Percentiles rank a stretch among this genome's conserved stretches.
phyloP scores from a whole-genome alignment of 2,888 invertebrate species.

The Chrysodeixis includens region DNA sequence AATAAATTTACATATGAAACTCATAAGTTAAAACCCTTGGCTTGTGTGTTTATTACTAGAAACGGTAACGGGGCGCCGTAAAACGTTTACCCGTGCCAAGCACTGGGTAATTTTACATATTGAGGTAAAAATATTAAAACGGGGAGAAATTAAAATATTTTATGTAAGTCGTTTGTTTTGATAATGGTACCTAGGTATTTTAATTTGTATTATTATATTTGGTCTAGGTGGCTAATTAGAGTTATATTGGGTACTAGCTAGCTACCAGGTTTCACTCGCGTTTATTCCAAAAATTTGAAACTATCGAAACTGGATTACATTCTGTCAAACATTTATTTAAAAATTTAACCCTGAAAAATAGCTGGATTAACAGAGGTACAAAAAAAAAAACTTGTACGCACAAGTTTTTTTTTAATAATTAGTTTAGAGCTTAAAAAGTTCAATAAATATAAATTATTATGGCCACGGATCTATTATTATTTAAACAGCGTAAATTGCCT shows the following conservation, averaged over 20 bases:
- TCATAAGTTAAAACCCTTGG: conserved; percentile 82
- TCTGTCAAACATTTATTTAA: no score
- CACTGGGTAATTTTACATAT: conserved; percentile 43
- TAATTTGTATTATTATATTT: background rate
- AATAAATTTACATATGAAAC: conserved; percentile 88
- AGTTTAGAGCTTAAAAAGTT: no score
- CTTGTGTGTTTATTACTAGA: conserved; percentile 66
- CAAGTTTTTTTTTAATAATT: no score
- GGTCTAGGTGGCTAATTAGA: background rate
- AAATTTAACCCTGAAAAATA: no score
- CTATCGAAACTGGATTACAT: no score
- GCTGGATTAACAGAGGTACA: no score
- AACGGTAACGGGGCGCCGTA: conserved; percentile 51
- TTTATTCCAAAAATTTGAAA: no score
- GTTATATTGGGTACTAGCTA: background rate
- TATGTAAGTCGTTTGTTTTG: background rate
- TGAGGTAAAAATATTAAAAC: conserved; percentile 31
- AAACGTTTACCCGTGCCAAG: conserved; percentile 49
- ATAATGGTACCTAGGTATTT: background rate
- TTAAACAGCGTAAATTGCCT: no score
- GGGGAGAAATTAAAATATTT: conserved; percentile 8
- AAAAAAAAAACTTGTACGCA: no score
- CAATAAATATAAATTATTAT: no score
- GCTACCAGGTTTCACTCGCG: no score
- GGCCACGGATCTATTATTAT: no score